phyloP scores from a whole-genome alignment of 2,888 invertebrate genomes.

The Andrena dorsata region DNA sequence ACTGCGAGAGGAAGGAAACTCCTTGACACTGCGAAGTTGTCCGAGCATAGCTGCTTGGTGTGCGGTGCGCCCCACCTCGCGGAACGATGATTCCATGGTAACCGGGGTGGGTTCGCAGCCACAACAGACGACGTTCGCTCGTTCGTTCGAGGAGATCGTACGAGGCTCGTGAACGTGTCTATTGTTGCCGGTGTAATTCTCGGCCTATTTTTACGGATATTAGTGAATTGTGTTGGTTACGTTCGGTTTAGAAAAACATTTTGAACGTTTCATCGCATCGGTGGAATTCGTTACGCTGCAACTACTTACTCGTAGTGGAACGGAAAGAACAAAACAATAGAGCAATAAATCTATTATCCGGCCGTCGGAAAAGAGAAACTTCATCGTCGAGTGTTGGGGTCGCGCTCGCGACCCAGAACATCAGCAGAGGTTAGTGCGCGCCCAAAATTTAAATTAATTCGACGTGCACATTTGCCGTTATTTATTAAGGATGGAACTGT shows the following conservation, averaged over 20 bases:
- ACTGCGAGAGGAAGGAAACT: conserved; percentile 30
- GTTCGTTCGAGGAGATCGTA: conserved; percentile 50
- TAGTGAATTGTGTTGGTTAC: conserved; percentile 27
- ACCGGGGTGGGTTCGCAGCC: conserved; percentile 77
- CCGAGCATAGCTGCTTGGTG: conserved; percentile 42
- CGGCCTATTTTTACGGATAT: conserved; percentile 6
- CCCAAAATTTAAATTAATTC: conserved; percentile 59
- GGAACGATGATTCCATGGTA: conserved; percentile 75
- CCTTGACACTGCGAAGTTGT: conserved; percentile 45
- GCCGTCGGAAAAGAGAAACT: conserved; percentile 61
- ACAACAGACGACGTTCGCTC: conserved; percentile 75
- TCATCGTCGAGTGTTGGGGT: conserved; percentile 66
- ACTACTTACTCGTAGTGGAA: conserved; percentile 1
- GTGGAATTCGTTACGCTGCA: conserved; percentile 12
- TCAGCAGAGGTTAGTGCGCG: conserved; percentile 73
- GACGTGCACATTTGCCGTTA: too few relatives aligned
- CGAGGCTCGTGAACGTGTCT: conserved; percentile 9
- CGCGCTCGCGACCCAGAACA: conserved; percentile 71
- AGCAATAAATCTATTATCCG: conserved; percentile 27
- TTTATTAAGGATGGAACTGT: background rate
- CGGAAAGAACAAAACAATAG: conserved; percentile 36
- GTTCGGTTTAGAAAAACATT: conserved; percentile 8
- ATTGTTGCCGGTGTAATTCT: conserved; percentile 40
- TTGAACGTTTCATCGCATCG: background rate
- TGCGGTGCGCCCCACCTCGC: conserved; percentile 62